Percentiles rank a stretch among this genome's conserved stretches.
Evolutionary conservation across 2,888 invertebrate genomes (phyloP).

Genomic region (Cylindroiulus punctatus): DNA sequence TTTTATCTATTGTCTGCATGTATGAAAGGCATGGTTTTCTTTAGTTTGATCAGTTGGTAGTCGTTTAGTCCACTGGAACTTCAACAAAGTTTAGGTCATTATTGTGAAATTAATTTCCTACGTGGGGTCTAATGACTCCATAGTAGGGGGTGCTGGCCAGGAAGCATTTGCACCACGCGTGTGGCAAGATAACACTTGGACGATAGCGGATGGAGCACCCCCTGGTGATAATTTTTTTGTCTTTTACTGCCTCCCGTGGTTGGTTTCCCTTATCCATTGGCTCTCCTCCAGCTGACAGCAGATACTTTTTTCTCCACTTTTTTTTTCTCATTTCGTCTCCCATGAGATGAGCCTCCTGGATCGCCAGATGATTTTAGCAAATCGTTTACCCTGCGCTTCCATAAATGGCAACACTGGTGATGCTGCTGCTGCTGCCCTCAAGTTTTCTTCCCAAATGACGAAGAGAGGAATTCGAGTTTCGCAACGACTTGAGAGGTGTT

Average conservation of each 20-base stretch:
- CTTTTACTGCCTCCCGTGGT: background rate
- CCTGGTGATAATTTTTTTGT: background rate
- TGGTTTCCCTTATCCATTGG: background rate
- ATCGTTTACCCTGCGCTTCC: conserved; percentile 13
- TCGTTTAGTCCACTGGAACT: no score
- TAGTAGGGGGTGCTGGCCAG: background rate
- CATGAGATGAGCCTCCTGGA: conserved; percentile 18
- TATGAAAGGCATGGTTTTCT: no score
- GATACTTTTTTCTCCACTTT: background rate
- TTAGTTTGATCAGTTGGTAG: no score
- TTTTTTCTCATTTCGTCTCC: background rate
- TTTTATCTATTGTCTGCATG: no score
- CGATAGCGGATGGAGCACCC: background rate
- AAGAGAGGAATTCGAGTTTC: background rate
- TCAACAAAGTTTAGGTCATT: background rate
- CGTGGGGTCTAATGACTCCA: background rate
- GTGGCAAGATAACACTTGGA: background rate
- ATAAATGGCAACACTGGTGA: conserved; percentile 10
- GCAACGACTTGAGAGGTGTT: background rate
- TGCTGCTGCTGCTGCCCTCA: background rate
- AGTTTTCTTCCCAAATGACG: background rate
- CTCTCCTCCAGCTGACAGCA: background rate
- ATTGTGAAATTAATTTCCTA: background rate
- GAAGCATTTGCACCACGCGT: background rate
- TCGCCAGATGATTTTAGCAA: conserved; percentile 18